Base-by-base conservation (phyloP, 2,797 vertebrate species). In the Lithobates sylvaticus region DNA sequence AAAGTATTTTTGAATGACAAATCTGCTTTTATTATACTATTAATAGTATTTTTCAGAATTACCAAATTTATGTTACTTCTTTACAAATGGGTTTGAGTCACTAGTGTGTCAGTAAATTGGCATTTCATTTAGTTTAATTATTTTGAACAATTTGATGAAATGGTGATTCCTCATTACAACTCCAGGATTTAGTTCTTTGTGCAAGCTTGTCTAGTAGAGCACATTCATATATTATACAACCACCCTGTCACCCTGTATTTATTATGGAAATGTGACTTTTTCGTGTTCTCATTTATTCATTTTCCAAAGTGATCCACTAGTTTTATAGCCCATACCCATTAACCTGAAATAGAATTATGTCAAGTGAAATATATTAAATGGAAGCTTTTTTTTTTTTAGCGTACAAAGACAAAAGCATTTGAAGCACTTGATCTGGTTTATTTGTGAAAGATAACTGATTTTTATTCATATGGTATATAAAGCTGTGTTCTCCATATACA, bases 241-340 rank as follows among this genome's bases (percentile, higher is more conserved):
- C 75, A 23, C 6, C 34, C 26, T 73, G 36, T 47, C 34, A 73
- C 34, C 54, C 78, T 44, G 69, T 65, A 85, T 79, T 61, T 85
- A 72, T 85, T 73, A 85, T 79, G 77, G 61, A 80, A 85, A 85
- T 80, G 77, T 80, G 77, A 85, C 27, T 36, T 80, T 80, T 73
- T 68, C 27, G 39, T 23, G 16, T 58, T 75, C 42, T 16, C 61
- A 80, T 85, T 80, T 50, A 79, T 85, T 29, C 26, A 54, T 84
- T 84, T 74, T 76, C 58, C 65, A 69, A 54, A 84, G 82, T 76
- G 61, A 84, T 68, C 73, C 64, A 76, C 32, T 79, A 47, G 54
- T 85, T 72, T 79, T 74, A 65, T 85, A 68, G 69, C 58, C 44
- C 39, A 64, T 80, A 80, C 27, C 61, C 47, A 80, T 74, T 85